Evolutionary conservation across 2,113 vertebrate species (phyloP).

Genomic region (Romanogobio albipinnatus): DNA sequence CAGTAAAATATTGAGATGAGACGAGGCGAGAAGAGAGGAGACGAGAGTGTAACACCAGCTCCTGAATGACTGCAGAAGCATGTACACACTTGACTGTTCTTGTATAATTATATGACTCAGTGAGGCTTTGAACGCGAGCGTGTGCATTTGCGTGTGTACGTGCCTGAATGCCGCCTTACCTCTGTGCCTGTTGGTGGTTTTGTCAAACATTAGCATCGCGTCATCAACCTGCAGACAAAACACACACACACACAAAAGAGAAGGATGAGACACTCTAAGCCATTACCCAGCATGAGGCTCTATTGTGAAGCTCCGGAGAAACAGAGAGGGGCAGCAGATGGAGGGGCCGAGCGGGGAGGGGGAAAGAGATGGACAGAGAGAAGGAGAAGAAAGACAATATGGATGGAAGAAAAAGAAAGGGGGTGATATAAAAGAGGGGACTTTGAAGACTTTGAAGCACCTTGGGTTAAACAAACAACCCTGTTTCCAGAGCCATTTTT

Average conservation of each 20-base stretch:
- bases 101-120: conserved; percentile 26
- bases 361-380: conserved; percentile 37
- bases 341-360: conserved; percentile 24
- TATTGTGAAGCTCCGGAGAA: conserved; percentile 71
- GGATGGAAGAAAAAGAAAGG: conserved; percentile 37
- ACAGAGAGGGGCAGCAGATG: conserved; percentile 51
- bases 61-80: neutral
- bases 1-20: neutral
- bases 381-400: conserved; percentile 35
- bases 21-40: too few relatives aligned
- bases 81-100: conserved; percentile 33
- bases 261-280: conserved; percentile 62
- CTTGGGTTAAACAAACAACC: neutral
- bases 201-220: conserved; percentile 99
- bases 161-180: conserved; percentile 74
- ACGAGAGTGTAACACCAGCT: neutral
- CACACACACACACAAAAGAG: conserved; percentile 61
- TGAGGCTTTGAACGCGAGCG: neutral
- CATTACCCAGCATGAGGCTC: conserved; percentile 75
- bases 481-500: neutral
- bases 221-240: conserved; percentile 90
- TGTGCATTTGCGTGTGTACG: conserved; percentile 7
- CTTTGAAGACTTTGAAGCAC: neutral
- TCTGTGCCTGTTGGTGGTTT: conserved; percentile 98
- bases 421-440: conserved; percentile 6